These are phyloP conservation scores for Spongilla lacustris DNA, from an alignment of 37 sponge, comb jelly and placozoan genomes.

Conservation along the genomic window DNA sequence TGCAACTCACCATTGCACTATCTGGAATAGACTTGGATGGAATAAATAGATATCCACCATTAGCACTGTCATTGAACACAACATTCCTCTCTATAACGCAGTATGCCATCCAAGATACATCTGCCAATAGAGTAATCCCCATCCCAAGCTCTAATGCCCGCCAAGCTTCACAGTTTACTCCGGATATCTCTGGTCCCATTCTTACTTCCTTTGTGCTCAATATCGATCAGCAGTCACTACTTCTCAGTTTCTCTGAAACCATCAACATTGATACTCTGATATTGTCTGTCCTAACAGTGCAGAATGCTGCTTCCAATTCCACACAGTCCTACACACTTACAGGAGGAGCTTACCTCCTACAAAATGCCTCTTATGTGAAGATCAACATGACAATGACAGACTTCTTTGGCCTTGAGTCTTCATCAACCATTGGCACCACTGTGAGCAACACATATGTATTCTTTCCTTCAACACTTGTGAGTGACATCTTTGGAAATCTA, in stretches of 20 bases:
- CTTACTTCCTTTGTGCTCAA: constrained; percentile 60
- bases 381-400: constrained; percentile 65
- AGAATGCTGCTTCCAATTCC: constrained; percentile 42
- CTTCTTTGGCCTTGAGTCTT: constrained; percentile 39
- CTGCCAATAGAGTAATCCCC: constrained; percentile 46
- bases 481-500: constrained; percentile 52
- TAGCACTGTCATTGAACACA: constrained; percentile 51
- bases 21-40: constrained; percentile 62
- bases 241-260: constrained; percentile 77
- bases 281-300: constrained; percentile 55
- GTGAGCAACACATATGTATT: constrained; percentile 65
- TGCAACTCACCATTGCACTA: constrained; percentile 19
- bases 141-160: constrained; percentile 16
- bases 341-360: constrained; percentile 42
- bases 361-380: constrained; percentile 38
- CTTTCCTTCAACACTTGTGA: constrained; percentile 22
- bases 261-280: constrained; percentile 43
- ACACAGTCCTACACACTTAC: constrained; percentile 57
- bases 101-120: constrained; percentile 43
- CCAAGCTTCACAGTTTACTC: constrained; percentile 46
- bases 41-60: constrained; percentile 44
- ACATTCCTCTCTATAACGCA: constrained; percentile 66
- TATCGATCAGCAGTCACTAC: constrained; percentile 32
- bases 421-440: constrained; percentile 46
- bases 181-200: constrained; percentile 54